A percentile compares a stretch with the other conserved stretches of the same genome.
Conservation (phyloP, 23 tunicate species). For the Styela clava region DNA sequence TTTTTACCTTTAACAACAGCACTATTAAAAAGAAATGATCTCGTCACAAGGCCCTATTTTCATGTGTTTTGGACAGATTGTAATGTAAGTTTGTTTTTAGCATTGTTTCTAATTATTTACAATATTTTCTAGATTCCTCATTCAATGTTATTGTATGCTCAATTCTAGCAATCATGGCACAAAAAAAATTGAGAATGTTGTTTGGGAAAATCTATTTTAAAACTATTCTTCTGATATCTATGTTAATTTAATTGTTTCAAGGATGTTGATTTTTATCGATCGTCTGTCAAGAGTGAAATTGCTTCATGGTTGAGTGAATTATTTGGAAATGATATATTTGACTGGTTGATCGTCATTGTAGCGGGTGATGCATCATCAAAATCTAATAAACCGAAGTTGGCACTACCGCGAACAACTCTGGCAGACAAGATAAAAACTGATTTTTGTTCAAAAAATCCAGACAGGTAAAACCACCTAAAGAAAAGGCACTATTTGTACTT, state of each 20-base stretch:
- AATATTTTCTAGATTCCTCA: no score
- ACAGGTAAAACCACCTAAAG: conserved; percentile 48
- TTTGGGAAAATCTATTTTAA: no score
- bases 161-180: no score
- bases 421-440: conserved; percentile 81
- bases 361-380: conserved; percentile 56
- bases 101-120: no score
- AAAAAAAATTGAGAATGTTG: no score
- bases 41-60: conserved; percentile 82
- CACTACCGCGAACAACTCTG: conserved; percentile 41
- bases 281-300: conserved; percentile 53
- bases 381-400: conserved; percentile 63
- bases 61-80: conserved; percentile 94
- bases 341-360: conserved; percentile 79
- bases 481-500: no score
- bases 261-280: conserved; percentile 61
- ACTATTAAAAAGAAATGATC: conserved; percentile 63
- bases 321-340: conserved; percentile 23
- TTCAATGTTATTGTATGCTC: no score
- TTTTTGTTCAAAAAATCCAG: conserved; percentile 78
- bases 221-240: no score
- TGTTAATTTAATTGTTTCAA: no score
- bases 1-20: conserved; percentile 68
- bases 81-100: conserved; percentile 55
- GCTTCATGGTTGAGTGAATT: conserved; percentile 60